Conservation (phyloP, 2,113 vertebrate species). For the Xerus inauris region DNA sequence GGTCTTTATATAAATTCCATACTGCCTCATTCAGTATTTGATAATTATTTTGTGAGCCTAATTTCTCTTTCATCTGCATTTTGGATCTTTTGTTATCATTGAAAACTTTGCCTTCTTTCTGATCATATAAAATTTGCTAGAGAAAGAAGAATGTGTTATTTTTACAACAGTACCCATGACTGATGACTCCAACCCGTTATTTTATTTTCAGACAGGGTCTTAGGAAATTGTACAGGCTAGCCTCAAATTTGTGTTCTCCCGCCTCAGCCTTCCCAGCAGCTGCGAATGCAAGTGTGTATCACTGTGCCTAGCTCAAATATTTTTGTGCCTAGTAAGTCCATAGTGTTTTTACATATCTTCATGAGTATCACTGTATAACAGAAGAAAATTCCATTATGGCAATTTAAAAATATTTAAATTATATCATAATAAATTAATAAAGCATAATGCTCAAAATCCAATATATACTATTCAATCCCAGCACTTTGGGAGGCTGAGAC, state of each 20-base stretch:
- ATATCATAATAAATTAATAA: background rate
- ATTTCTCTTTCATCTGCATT: background rate
- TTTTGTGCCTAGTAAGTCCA: constrained; percentile 8
- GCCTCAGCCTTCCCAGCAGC: too few relatives aligned
- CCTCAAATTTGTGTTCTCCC: too few relatives aligned
- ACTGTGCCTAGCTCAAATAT: background rate
- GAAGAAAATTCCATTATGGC: background rate
- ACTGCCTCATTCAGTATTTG: background rate
- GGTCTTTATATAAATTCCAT: background rate
- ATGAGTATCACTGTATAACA: background rate
- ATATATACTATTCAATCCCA: background rate
- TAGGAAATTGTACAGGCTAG: background rate
- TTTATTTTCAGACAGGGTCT: background rate
- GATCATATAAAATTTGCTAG: background rate
- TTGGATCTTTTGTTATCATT: background rate
- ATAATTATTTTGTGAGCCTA: background rate
- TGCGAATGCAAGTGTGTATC: too few relatives aligned
- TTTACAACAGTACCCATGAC: background rate
- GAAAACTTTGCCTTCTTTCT: background rate
- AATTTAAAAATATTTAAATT: constrained; percentile 24
- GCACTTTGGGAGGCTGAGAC: too few relatives aligned
- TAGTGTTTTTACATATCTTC: background rate
- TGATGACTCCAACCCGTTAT: background rate
- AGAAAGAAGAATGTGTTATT: constrained; percentile 8
- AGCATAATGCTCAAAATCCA: background rate